Evolutionary conservation across 1,140 invertebrate genomes (phyloP).

Genomic region (Hyposmocoma kahamanoa): DNA sequence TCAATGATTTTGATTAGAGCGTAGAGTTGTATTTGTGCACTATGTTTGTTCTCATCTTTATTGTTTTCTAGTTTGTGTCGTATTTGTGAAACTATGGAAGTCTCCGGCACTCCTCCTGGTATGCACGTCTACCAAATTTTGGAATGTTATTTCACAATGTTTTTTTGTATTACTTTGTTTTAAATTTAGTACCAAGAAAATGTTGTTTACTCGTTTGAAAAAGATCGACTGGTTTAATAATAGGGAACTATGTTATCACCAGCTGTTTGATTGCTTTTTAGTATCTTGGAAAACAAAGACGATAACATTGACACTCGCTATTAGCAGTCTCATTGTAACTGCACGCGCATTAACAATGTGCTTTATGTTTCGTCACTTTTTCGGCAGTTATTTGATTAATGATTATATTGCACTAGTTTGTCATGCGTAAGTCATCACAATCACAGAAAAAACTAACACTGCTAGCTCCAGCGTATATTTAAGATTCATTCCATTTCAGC

Average conservation of each 20-base stretch:
- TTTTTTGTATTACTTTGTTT: neutral
- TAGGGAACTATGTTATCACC: slow-evolving; percentile 5
- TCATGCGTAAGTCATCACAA: neutral
- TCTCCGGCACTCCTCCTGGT: neutral
- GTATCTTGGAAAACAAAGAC: slow-evolving; percentile 49
- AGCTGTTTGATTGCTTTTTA: slow-evolving; percentile 5
- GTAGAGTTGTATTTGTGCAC: too few relatives aligned
- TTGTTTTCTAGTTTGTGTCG: too few relatives aligned
- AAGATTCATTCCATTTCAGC: slow-evolving; percentile 65
- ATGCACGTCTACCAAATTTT: slow-evolving; percentile 5
- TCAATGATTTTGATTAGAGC: too few relatives aligned
- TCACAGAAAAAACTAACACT: neutral
- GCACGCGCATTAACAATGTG: neutral
- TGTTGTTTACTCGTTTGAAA: neutral
- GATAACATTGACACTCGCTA: slow-evolving; percentile 29
- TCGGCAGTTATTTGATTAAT: neutral
- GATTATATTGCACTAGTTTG: neutral
- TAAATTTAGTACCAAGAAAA: neutral
- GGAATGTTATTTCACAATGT: slow-evolving; percentile 4
- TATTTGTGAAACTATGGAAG: neutral
- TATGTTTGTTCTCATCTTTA: too few relatives aligned
- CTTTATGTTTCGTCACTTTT: neutral
- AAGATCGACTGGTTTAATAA: neutral
- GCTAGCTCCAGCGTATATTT: neutral
- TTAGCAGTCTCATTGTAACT: slow-evolving; percentile 3